Base-by-base conservation (phyloP, 2,113 vertebrate species). In the Nanorana parkeri region DNA sequence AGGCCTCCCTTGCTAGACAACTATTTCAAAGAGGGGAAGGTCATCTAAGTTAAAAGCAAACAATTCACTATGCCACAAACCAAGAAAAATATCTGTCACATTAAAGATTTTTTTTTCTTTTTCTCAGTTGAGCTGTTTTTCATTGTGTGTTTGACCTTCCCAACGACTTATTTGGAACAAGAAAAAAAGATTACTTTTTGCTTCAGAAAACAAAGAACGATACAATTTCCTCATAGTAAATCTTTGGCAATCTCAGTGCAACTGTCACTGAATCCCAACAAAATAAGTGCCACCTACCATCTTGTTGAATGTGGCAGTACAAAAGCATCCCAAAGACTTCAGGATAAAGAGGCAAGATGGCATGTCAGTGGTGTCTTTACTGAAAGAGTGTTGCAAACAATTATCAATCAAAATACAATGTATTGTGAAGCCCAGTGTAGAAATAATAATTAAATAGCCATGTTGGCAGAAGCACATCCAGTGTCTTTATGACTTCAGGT, bases 141-240 rank as follows among this genome's bases (percentile, higher is more conserved):
- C 52, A 67, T 68, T 78, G 56, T 58, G 21, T 78, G n/a, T 67
- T 78, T 78, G 77, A 78, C 77, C 65, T 78, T 78, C 77, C 51
- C 77, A 78, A 78, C 56, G 65, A 55, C 77, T 67, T 52, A 54
- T 4, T 51, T 78, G 20, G 61, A 32, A 78, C 20, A 54, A 78
- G 64, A 68, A 77, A 41, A 58, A 54, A 78, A 56, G 52, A 68
- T 65, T n/a, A 78, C 41, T 54, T 55, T 68, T 68, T 56, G 24
- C 28, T 21, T 36, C 11, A 23, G 28, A 66, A 67, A 78, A 66
- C 28, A 56, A 66, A 54, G 47, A 36, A 58, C 17, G 52, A 55
- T 32, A 32, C 47, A 54, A 78, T 66, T 56, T 78, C 26, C 19
- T 20, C 26, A 32, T 68, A 32, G 24, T 78, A 58, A 56, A 68